Evolutionary conservation across 2,113 vertebrate species (phyloP).

Genomic region (Campylomormyrus tamandua): DNA sequence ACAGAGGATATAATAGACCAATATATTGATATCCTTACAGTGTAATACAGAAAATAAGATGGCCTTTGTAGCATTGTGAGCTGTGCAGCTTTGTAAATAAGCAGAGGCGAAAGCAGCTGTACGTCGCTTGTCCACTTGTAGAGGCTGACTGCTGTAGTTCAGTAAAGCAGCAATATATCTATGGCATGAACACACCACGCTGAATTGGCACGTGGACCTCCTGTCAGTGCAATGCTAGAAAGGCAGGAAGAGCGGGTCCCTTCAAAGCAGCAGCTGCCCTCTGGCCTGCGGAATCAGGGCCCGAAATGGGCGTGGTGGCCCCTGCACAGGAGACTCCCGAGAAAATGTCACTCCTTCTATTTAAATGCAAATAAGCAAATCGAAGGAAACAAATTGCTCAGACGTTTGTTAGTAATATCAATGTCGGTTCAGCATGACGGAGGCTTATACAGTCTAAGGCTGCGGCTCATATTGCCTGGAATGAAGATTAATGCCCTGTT

Average conservation of each 20-base stretch:
- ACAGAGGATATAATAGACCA: background rate
- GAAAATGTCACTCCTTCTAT: constrained; percentile 18
- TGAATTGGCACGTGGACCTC: background rate
- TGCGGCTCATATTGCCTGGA: background rate
- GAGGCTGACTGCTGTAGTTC: background rate
- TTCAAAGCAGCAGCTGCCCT: background rate
- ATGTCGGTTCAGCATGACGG: background rate
- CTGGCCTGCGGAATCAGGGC: background rate
- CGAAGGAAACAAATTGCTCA: constrained; percentile 17
- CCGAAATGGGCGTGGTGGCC: background rate
- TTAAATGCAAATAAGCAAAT: constrained; percentile 27
- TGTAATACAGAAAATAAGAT: background rate
- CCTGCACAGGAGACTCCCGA: background rate
- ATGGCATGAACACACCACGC: background rate
- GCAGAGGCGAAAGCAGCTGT: background rate
- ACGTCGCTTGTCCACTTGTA: background rate
- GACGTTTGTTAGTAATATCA: constrained; percentile 12
- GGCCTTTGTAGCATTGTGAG: background rate
- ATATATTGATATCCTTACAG: background rate
- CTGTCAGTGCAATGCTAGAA: background rate
- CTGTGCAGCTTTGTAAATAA: background rate
- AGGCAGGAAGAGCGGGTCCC: background rate
- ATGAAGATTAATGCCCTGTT: background rate
- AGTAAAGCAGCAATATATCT: background rate
- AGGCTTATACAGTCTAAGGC: background rate